These are phyloP conservation scores for Drosophila insularis DNA, from an alignment of 1,140 invertebrate genomes.

Conservation along the genomic window DNA sequence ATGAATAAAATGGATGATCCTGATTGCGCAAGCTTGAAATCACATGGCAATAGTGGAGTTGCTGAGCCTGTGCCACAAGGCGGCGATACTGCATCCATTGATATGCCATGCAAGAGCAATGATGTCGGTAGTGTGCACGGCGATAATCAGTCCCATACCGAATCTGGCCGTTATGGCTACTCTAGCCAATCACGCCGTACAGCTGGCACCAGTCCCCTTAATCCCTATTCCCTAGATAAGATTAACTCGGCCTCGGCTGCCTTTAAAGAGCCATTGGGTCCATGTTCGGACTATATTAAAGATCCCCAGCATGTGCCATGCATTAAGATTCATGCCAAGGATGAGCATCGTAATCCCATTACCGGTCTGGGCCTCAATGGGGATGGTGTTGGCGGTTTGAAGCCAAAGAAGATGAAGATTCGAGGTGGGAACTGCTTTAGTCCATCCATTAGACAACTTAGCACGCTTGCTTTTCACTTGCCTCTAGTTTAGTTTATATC, in stretches of 20 bases:
- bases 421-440: conserved; percentile 49
- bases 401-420: conserved; percentile 56
- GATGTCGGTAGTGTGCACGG: conserved; percentile 26
- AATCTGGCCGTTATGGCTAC: conserved; percentile 37
- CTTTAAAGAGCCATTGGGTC: conserved; percentile 29
- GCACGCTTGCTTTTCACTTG: conserved; percentile 2
- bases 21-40: neutral
- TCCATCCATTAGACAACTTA: neutral
- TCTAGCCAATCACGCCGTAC: conserved; percentile 39
- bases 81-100: conserved; percentile 9
- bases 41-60: neutral
- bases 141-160: conserved; percentile 17
- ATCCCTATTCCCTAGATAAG: conserved; percentile 44
- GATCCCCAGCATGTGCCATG: conserved; percentile 16
- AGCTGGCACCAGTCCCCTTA: conserved; percentile 28
- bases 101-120: conserved; percentile 29
- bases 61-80: neutral
- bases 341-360: conserved; percentile 63
- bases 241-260: conserved; percentile 13
- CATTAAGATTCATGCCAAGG: conserved; percentile 26
- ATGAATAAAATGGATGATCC: neutral
- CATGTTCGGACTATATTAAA: conserved; percentile 23
- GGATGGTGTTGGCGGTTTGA: conserved; percentile 73
- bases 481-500: conserved; percentile 12
- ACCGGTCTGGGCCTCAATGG: conserved; percentile 72